These are phyloP conservation scores for Idaea biselata DNA, from an alignment of 2,888 invertebrate genomes.

Conservation along the genomic window DNA sequence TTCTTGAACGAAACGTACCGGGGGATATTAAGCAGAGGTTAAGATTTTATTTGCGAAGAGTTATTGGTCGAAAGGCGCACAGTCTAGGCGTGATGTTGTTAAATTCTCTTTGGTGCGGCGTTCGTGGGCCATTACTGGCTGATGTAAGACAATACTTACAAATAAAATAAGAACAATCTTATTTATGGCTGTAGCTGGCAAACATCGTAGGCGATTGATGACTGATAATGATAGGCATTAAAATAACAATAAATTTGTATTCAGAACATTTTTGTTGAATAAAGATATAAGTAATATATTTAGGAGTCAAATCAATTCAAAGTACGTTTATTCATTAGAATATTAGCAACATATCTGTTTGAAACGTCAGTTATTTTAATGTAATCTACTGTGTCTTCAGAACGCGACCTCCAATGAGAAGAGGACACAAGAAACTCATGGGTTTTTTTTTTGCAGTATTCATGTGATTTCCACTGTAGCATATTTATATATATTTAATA, in stretches of 20 bases:
- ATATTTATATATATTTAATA: too few relatives aligned
- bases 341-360: too few relatives aligned
- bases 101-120: conserved; percentile 55
- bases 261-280: too few relatives aligned
- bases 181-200: conserved; percentile 55
- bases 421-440: too few relatives aligned
- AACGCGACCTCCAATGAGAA: too few relatives aligned
- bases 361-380: too few relatives aligned
- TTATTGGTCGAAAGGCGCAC: conserved; percentile 54
- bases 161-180: conserved; percentile 62
- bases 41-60: conserved; percentile 75
- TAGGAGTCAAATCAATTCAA: too few relatives aligned
- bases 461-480: too few relatives aligned
- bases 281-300: too few relatives aligned
- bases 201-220: conserved; percentile 28
- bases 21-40: conserved; percentile 77
- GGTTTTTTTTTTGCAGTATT: too few relatives aligned
- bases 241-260: background rate
- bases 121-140: conserved; percentile 59
- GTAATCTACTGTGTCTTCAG: too few relatives aligned
- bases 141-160: conserved; percentile 68
- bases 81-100: conserved; percentile 56
- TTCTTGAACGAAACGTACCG: conserved; percentile 55
- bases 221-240: background rate
- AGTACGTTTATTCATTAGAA: too few relatives aligned